These are phyloP conservation scores for Pachypeltis micranthus DNA, from an alignment of 1,140 invertebrate species.

Conservation along the genomic window DNA sequence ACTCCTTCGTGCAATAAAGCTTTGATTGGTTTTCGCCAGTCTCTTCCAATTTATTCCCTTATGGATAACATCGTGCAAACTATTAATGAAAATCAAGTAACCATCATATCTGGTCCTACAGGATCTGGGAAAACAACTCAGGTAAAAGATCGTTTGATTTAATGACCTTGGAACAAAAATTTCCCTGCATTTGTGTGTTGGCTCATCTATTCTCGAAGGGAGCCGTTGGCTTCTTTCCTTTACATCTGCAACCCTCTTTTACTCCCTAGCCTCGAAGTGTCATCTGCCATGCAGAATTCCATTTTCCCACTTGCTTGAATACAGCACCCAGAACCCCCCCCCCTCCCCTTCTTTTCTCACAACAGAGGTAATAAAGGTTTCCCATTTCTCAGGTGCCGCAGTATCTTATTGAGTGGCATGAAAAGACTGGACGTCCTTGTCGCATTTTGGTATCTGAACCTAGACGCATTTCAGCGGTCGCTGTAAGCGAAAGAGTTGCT, in stretches of 20 bases:
- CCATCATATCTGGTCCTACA: conserved; percentile 65
- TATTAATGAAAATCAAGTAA: conserved; percentile 57
- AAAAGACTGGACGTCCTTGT: conserved; percentile 50
- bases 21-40: conserved; percentile 40
- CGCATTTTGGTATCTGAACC: conserved; percentile 90
- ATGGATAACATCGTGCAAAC: conserved; percentile 63
- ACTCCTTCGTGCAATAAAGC: conserved; percentile 39
- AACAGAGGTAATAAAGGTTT: not conserved
- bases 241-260: too few species aligned
- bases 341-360: not conserved
- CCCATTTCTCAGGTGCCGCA: conserved; percentile 53
- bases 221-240: too few species aligned
- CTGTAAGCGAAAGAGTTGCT: conserved; percentile 68
- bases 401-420: conserved; percentile 70
- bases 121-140: conserved; percentile 88
- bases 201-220: too few species aligned
- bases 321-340: too few species aligned
- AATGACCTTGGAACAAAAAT: too few species aligned
- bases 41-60: conserved; percentile 59
- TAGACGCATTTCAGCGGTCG: conserved; percentile 75
- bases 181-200: too few species aligned
- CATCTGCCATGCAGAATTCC: too few species aligned
- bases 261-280: too few species aligned
- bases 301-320: too few species aligned
- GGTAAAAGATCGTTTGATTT: conserved; percentile 29